Percentiles rank a stretch among this genome's conserved stretches.
phyloP scores from a whole-genome alignment of 2,797 vertebrate genomes.

The Onychomys arenicola region DNA sequence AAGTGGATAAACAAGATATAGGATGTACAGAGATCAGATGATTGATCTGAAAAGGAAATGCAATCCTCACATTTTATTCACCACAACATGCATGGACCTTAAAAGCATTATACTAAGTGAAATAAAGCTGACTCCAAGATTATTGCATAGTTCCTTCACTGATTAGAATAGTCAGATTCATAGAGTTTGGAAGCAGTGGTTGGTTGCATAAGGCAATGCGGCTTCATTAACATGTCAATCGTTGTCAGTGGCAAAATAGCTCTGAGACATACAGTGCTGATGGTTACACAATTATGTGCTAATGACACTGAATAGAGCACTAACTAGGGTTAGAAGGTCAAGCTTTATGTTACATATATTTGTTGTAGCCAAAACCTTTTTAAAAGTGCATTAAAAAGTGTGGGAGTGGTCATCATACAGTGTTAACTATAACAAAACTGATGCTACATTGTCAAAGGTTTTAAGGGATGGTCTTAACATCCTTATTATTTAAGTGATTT shows the following conservation, averaged over 20 bases:
- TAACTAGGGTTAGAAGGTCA: not conserved
- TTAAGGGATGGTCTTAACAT: not conserved
- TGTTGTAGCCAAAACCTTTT: not conserved
- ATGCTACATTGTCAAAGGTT: not conserved
- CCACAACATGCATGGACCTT: not conserved
- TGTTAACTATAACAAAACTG: not conserved
- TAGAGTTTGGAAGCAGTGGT: not conserved
- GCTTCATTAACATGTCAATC: not conserved
- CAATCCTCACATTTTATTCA: not conserved
- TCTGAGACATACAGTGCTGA: not conserved
- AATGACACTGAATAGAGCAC: not conserved
- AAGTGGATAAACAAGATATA: not conserved
- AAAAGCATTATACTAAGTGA: not conserved
- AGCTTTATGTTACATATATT: not conserved
- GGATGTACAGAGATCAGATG: not conserved
- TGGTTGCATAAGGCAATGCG: not conserved
- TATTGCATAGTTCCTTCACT: not conserved
- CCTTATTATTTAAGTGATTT: not conserved
- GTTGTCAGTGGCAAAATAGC: not conserved
- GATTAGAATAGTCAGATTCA: not conserved
- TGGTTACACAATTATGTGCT: too few relatives aligned
- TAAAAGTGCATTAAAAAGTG: not conserved
- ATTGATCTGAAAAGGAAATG: not conserved
- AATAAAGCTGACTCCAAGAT: not conserved
- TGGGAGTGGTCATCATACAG: not conserved